Base-by-base conservation (phyloP, 2,888 invertebrate genomes). In the Parelbella ahira region DNA sequence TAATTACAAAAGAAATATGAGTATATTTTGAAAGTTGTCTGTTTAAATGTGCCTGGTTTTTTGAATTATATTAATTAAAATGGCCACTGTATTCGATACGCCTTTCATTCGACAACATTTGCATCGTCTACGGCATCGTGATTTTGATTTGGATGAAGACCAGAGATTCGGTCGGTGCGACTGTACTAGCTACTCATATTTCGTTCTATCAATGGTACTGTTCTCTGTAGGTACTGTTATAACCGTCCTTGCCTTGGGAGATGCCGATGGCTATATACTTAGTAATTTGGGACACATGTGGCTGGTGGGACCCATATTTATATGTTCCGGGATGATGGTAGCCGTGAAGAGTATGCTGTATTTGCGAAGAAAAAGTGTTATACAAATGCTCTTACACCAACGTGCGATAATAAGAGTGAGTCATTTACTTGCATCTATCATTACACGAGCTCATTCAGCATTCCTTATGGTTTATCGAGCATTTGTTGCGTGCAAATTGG, bases 301-400 rank as follows among this genome's bases (percentile, higher is more conserved):
- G 91, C 84, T 91, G 7, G 90, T 91, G 45, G 91, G 91, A 45
- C 91, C 91, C 37, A 90, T 91, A 63, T 91, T 91, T 65, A 90
- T 91, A 65, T 90, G 91, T 73, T 91, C 91, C 49, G 91, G 91
- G 51, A 88, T 91, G 74, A 91, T 91, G 91, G 90, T 91, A 38
- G 91, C 91, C 27, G 90, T 91, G n/a, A 91, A 91, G 63, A 91
- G 91, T 59, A 90, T 91, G 83, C 67, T 91, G 32, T 91, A 91
- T 68, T 76, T 91, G 50, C 81, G 91, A 54, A 84, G 90, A 63
- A 91, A 91, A 64, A 91, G 91, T 60, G 89, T 91, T 23, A 90
- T 91, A 51, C 90, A 91, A 68, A 90, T 91, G 90, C 80, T 91
- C 32, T 78, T 90, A 27, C 90, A 90, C 51, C 91, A 91, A 58